Base-by-base conservation (phyloP, 2,113 vertebrate species). In the Oostethus manadensis region DNA sequence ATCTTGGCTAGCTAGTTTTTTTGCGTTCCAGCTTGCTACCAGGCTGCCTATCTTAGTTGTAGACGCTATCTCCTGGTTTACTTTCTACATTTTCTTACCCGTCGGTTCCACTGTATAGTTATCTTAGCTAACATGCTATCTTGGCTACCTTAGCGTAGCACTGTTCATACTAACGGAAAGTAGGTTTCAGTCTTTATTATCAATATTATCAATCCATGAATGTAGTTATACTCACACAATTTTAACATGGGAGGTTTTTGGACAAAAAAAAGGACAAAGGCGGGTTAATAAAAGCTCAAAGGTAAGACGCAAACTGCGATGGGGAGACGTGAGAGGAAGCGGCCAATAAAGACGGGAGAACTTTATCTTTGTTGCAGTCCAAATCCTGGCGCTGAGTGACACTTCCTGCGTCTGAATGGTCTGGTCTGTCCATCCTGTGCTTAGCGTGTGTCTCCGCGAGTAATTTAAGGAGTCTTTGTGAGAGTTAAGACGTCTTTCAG, bases 371-470 rank as follows among this genome's bases (percentile, higher is more conserved):
- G 61, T 71, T 66, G 74, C 61, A 73, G 73, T 71, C 61, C 61
- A 79, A 82, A 81, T 82, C 79, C 76, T 68, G 44, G 60, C 59
- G 77, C 7, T 83, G 83, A 85, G 62, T 64, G 79, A 84, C 75
- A 54, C 81, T 79, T 82, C 83, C 82, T 75, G 68, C 50, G 65
- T 76, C 76, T 68, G 62, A 81, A 77, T 54, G 62, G 58, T 78
- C 60, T 50, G 72, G 81, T 81, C 51, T 65, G 66, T 49, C 62
- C 20, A 11, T 51, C 58, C 60, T 56, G 51, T 59, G 58, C 33
- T 44, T 33, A 55, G 47, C 56, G 57, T 51, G 48, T 38, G 66
- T 40, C 22, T 72, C 5, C 60, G 22, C 62, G 47, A 56, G 55
- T 77, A 70, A 75, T 78, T 68, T 63, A 62, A 73, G 67, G 60